These are phyloP conservation scores for Otolemur garnettii DNA, from an alignment of 2,113 vertebrate species.

Conservation along the genomic window DNA sequence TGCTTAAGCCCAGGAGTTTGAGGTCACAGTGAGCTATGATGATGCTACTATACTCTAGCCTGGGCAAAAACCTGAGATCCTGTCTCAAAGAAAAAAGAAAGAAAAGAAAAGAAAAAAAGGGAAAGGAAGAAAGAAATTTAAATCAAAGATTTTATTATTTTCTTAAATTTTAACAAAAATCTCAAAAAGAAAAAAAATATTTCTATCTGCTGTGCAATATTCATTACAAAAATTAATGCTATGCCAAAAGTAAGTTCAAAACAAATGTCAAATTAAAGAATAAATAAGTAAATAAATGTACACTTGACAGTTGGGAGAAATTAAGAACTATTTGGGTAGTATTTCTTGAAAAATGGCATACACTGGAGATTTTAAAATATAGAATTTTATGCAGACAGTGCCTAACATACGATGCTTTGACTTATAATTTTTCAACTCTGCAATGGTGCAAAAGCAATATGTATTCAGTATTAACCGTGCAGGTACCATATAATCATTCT, in stretches of 20 bases:
- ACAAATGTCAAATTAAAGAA: constrained; percentile 23
- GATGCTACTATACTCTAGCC: no score
- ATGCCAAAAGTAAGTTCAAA: background rate
- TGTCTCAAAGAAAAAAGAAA: background rate
- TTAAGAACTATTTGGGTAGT: background rate
- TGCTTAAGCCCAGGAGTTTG: no score
- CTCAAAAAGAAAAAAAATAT: background rate
- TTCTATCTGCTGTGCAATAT: background rate
- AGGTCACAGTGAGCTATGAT: no score
- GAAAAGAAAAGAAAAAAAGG: no score
- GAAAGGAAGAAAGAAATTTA: background rate
- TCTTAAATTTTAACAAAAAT: background rate
- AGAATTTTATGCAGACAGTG: background rate
- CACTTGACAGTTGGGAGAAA: background rate
- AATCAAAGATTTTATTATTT: background rate
- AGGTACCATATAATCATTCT: background rate
- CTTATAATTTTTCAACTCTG: background rate
- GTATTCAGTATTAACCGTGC: background rate
- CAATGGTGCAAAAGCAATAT: background rate
- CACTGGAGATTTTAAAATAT: background rate
- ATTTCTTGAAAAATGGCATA: constrained; percentile 37
- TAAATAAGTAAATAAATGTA: background rate
- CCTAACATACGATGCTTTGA: background rate
- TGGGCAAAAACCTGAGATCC: no score
- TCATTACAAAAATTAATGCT: background rate